A percentile compares a stretch with the other conserved stretches of the same genome.
Evolutionary conservation across 2,888 invertebrate genomes (phyloP).

Genomic region (Phalera bucephala): DNA sequence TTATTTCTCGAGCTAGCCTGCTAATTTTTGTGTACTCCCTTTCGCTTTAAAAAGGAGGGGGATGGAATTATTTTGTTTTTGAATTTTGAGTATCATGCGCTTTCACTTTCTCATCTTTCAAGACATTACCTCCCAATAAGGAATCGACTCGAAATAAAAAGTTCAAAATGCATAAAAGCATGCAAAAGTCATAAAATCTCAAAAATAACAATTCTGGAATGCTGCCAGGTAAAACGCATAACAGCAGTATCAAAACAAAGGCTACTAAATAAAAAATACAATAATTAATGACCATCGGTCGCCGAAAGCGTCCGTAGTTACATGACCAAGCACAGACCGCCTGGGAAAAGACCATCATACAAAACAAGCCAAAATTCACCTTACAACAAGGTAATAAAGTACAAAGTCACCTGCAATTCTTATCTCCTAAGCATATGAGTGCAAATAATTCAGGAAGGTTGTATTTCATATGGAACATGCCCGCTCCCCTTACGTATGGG

Average conservation of each 20-base stretch:
- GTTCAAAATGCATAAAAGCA: no score
- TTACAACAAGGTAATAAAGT: not conserved
- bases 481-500: constrained; percentile 14
- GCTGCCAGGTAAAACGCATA: constrained; percentile 1
- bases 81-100: no score
- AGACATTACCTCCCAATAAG: no score
- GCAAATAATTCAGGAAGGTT: constrained; percentile 28
- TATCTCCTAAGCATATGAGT: constrained; percentile 11
- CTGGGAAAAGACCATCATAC: constrained; percentile 5
- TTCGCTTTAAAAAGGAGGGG: no score
- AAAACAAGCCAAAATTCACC: constrained; percentile 5
- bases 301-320: constrained; percentile 12
- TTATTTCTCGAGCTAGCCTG: no score
- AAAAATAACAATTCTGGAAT: not conserved
- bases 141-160: no score
- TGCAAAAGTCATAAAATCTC: not conserved
- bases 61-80: no score
- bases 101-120: not conserved
- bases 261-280: constrained; percentile 15
- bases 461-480: constrained; percentile 29
- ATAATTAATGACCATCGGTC: constrained; percentile 17
- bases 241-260: constrained; percentile 7
- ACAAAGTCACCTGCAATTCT: constrained; percentile 3
- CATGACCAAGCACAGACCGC: constrained; percentile 16
- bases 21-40: no score